phyloP scores from a whole-genome alignment of 2,113 vertebrate species.

The Corythornis madagascariensis region DNA sequence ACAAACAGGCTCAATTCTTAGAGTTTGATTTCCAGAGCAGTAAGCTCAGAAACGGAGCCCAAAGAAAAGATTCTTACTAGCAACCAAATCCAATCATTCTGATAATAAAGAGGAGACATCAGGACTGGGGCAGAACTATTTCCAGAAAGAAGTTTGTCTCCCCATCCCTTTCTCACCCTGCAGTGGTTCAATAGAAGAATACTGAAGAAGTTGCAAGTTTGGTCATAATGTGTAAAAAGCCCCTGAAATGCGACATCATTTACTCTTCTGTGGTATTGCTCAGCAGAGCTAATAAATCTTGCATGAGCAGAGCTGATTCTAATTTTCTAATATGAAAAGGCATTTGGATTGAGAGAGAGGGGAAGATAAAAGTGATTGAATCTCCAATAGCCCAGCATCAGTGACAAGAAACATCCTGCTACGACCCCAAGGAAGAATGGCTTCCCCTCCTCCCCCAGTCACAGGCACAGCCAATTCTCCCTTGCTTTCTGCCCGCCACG shows the following conservation, averaged over 20 bases:
- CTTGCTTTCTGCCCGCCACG: constrained; percentile 70
- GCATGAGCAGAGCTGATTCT: constrained; percentile 84
- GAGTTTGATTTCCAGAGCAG: constrained; percentile 38
- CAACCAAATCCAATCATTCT: constrained; percentile 42
- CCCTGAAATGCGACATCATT: constrained; percentile 83
- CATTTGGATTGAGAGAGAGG: constrained; percentile 83
- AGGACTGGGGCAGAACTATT: constrained; percentile 30
- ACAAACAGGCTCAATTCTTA: constrained; percentile 10
- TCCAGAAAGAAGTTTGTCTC: constrained; percentile 43
- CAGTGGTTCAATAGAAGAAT: constrained; percentile 61
- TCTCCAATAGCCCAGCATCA: constrained; percentile 80
- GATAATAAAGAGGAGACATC: constrained; percentile 25
- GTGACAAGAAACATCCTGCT: constrained; percentile 82
- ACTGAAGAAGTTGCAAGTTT: constrained; percentile 70
- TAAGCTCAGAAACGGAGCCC: constrained; percentile 3
- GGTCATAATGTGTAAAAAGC: constrained; percentile 79
- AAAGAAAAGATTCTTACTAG: constrained; percentile 41
- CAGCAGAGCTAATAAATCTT: constrained; percentile 86
- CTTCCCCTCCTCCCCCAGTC: constrained; percentile 49
- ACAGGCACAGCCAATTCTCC: constrained; percentile 71
- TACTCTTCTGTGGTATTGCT: constrained; percentile 80
- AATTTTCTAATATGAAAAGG: constrained; percentile 88
- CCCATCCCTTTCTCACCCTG: constrained; percentile 9
- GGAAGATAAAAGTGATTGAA: constrained; percentile 86
- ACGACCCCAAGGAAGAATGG: constrained; percentile 76